Percentiles rank a stretch among this genome's conserved stretches.
These are phyloP conservation scores for Polydrusus pterygomalis DNA, from an alignment of 2,888 invertebrate genomes.

Conservation along the genomic window DNA sequence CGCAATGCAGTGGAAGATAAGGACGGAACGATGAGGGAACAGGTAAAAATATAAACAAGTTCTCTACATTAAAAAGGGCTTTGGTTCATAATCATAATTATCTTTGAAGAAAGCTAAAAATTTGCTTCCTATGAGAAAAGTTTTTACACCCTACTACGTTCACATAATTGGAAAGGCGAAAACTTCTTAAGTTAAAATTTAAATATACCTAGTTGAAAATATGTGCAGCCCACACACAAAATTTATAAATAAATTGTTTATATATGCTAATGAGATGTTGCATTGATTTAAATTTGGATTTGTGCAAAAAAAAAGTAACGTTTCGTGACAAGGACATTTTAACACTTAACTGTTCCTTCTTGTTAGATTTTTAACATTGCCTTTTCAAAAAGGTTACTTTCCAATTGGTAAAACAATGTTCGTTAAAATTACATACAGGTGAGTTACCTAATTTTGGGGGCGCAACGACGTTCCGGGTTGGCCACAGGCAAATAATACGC, in stretches of 20 bases:
- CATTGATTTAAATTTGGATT: constrained; percentile 21
- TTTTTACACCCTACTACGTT: too few relatives aligned
- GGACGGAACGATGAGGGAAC: too few relatives aligned
- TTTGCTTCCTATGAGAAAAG: too few relatives aligned
- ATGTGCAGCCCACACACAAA: neutral
- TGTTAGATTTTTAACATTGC: neutral
- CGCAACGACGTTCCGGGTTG: too few relatives aligned
- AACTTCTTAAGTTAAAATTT: too few relatives aligned
- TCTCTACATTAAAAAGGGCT: too few relatives aligned
- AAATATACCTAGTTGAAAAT: constrained; percentile 9
- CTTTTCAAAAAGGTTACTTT: neutral
- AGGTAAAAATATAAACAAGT: too few relatives aligned
- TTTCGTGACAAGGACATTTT: constrained; percentile 19
- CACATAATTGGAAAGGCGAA: too few relatives aligned
- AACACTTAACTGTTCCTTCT: neutral
- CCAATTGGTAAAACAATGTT: neutral
- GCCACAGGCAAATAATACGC: too few relatives aligned
- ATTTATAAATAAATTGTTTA: constrained; percentile 23
- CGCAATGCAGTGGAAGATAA: too few relatives aligned
- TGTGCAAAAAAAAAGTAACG: constrained; percentile 2
- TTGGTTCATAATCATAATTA: too few relatives aligned
- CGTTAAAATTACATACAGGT: neutral
- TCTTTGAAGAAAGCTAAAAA: too few relatives aligned
- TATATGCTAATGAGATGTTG: constrained; percentile 9
- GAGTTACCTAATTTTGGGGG: neutral